Percentiles rank a stretch among this genome's conserved stretches.
Conservation (phyloP, 2,888 invertebrate species). For the Anodontia alba region DNA sequence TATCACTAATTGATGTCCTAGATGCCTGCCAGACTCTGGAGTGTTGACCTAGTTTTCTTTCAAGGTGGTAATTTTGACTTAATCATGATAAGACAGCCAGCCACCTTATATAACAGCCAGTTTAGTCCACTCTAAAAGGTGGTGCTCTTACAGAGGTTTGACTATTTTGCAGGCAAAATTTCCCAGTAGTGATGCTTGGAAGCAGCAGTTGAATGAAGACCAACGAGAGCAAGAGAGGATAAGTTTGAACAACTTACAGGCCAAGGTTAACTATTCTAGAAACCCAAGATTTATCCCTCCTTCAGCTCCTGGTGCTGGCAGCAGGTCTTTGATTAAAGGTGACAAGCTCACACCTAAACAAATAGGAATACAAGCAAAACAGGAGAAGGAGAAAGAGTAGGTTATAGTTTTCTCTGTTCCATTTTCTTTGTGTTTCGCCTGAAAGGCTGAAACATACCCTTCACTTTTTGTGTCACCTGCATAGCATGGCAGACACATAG, state of each 20-base stretch:
- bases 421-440: not conserved
- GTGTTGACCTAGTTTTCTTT: too few species aligned
- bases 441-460: too few species aligned
- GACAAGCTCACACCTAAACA: constrained; percentile 74
- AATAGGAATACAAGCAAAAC: constrained; percentile 75
- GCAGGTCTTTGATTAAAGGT: constrained; percentile 73
- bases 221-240: constrained; percentile 75
- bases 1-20: too few species aligned
- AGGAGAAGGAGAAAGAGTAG: constrained; percentile 59
- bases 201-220: constrained; percentile 78
- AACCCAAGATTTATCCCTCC: constrained; percentile 81
- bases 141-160: too few species aligned
- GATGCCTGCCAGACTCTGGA: too few species aligned
- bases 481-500: too few species aligned
- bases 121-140: too few species aligned
- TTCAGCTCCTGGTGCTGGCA: constrained; percentile 67
- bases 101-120: too few species aligned
- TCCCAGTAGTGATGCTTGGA: constrained; percentile 77
- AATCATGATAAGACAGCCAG: too few species aligned
- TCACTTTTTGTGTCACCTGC: too few species aligned
- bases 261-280: constrained; percentile 78
- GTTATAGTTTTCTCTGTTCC: constrained; percentile 33
- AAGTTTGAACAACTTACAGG: constrained; percentile 78
- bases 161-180: too few species aligned
- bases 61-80: too few species aligned